A percentile compares a stretch with the other conserved stretches of the same genome.
Conservation (phyloP, 1,140 invertebrate species). For the Onthophagus taurus region DNA sequence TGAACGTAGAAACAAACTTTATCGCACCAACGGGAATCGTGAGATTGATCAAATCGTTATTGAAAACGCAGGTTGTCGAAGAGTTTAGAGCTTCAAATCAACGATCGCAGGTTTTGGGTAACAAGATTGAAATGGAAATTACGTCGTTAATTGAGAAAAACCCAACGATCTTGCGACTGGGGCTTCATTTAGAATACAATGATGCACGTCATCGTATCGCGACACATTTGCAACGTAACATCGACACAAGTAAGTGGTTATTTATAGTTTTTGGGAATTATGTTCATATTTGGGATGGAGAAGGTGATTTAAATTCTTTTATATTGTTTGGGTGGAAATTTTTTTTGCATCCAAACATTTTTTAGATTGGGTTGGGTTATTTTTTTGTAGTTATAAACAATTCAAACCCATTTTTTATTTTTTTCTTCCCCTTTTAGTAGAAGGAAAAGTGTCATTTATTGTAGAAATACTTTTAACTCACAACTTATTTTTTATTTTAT, state of each 20-base stretch:
- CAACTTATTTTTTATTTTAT: slow-evolving; percentile 1
- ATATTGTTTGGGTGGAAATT: too few relatives aligned
- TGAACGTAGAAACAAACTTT: slow-evolving; percentile 96
- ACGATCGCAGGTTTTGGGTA: slow-evolving; percentile 90
- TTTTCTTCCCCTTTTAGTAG: too few relatives aligned
- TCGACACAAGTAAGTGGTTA: slow-evolving; percentile 85
- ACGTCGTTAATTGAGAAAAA: slow-evolving; percentile 89
- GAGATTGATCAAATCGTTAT: slow-evolving; percentile 73
- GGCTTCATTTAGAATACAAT: slow-evolving; percentile 91
- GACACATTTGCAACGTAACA: slow-evolving; percentile 88
- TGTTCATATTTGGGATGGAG: not conserved
- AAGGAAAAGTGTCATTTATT: too few relatives aligned
- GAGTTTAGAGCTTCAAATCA: slow-evolving; percentile 92
- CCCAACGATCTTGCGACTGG: slow-evolving; percentile 79
- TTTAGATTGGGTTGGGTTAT: too few relatives aligned
- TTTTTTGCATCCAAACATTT: too few relatives aligned
- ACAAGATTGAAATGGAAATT: slow-evolving; percentile 98
- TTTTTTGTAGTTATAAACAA: too few relatives aligned
- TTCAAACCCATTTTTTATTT: too few relatives aligned
- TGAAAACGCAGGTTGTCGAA: slow-evolving; percentile 77
- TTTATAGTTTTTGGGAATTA: not conserved
- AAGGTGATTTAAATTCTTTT: not conserved
- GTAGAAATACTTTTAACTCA: slow-evolving; percentile 1
- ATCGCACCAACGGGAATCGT: slow-evolving; percentile 78
- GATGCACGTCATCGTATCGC: slow-evolving; percentile 89